Conservation (phyloP, 2,113 vertebrate genomes). For the Crotalus horridus region DNA sequence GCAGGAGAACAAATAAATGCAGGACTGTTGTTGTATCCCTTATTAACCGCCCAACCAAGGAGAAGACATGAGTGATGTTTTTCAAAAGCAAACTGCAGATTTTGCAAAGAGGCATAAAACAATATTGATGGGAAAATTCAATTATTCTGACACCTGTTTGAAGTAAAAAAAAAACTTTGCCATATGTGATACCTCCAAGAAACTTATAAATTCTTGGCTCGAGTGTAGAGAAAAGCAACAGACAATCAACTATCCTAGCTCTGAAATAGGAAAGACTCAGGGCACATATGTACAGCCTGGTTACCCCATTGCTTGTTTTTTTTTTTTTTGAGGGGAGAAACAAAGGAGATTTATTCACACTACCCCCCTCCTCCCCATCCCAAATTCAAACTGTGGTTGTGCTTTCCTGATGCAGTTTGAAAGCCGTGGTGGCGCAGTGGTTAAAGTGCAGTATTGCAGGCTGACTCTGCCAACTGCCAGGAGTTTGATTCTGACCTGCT, state of each 20-base stretch:
- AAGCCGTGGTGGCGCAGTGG: no score
- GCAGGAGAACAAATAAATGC: background rate
- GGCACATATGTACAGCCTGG: background rate
- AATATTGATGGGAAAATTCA: background rate
- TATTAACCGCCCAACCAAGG: background rate
- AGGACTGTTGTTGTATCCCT: background rate
- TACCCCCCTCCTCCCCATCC: background rate
- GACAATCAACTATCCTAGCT: background rate
- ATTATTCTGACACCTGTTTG: background rate
- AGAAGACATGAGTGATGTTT: background rate
- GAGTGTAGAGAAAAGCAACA: background rate
- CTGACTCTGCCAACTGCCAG: no score
- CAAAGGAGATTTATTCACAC: background rate
- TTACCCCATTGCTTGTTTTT: background rate
- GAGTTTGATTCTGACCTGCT: no score
- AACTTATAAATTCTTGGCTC: background rate
- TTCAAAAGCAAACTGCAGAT: background rate
- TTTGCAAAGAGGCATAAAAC: background rate
- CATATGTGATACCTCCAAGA: background rate
- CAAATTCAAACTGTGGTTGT: background rate
- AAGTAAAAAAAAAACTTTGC: background rate
- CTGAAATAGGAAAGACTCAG: background rate
- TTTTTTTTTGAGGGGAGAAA: background rate
- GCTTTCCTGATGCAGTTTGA: background rate
- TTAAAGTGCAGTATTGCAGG: no score